These are phyloP conservation scores for Peromyscus polionotus DNA, from an alignment of 2,113 vertebrate species.

Conservation along the genomic window DNA sequence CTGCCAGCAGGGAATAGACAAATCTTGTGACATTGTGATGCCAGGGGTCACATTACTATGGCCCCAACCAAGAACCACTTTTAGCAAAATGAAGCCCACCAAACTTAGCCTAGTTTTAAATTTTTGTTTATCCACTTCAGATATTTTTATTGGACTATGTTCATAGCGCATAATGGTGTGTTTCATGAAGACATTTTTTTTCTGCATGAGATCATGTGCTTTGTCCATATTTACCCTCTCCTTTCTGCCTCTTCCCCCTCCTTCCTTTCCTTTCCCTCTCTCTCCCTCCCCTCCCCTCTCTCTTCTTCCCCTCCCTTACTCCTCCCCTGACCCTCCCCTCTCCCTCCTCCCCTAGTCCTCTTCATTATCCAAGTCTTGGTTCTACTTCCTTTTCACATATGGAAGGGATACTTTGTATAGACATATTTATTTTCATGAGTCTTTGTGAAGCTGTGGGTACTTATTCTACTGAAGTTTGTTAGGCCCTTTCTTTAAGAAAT, in stretches of 20 bases:
- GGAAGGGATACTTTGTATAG: not conserved
- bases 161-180: not conserved
- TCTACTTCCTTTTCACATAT: not conserved
- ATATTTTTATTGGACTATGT: too few species aligned
- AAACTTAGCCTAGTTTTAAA: not conserved
- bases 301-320: too few species aligned
- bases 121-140: not conserved
- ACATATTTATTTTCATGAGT: not conserved
- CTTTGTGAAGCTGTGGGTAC: not conserved
- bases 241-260: not conserved
- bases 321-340: fast-evolving
- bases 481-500: not conserved
- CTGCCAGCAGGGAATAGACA: not conserved
- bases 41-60: fast-evolving
- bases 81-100: not conserved
- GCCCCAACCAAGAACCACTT: not conserved
- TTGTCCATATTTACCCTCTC: not conserved
- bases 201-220: too few species aligned
- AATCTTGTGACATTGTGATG: fast-evolving
- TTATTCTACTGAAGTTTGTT: not conserved
- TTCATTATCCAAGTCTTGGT: not conserved
- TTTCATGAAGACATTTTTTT: not conserved
- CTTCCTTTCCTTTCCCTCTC: not conserved
- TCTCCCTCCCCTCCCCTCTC: too few species aligned
- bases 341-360: too few species aligned